A percentile compares a stretch with the other conserved stretches of the same genome.
These are phyloP conservation scores for Physella acuta DNA, from an alignment of 1,140 invertebrate species.

Conservation along the genomic window DNA sequence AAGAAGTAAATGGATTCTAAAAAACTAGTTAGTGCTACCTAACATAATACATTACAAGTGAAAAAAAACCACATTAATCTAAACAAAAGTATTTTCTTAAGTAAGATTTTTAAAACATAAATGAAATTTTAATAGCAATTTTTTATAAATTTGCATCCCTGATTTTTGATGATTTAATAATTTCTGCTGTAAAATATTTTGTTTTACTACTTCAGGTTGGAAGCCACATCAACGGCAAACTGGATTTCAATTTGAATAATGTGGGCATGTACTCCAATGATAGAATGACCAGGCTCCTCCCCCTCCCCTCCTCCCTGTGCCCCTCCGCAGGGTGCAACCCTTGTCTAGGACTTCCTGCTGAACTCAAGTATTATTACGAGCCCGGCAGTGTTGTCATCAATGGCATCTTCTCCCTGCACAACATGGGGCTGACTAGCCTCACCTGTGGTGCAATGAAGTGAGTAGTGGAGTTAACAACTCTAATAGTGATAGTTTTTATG, in stretches of 20 bases:
- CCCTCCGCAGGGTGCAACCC: constrained; percentile 34
- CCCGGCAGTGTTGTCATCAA: constrained; percentile 49
- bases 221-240: constrained; percentile 35
- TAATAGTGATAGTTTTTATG: too few species aligned
- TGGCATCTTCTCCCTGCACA: constrained; percentile 48
- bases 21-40: too few species aligned
- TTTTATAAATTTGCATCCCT: too few species aligned
- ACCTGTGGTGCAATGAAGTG: constrained; percentile 39
- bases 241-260: constrained; percentile 35
- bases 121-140: too few species aligned
- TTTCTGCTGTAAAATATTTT: not conserved
- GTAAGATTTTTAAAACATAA: too few species aligned
- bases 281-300: constrained; percentile 28
- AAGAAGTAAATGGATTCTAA: too few species aligned
- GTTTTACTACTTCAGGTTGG: constrained; percentile 39
- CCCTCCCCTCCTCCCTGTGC: constrained; percentile 41
- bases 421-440: constrained; percentile 29
- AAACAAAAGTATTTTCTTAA: too few species aligned
- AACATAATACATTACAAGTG: too few species aligned
- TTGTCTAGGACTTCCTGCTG: constrained; percentile 35
- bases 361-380: constrained; percentile 40
- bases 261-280: constrained; percentile 43
- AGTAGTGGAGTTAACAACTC: too few species aligned
- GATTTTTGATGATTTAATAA: too few species aligned
- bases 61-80: too few species aligned